phyloP scores from a whole-genome alignment of 2,113 vertebrate species.

The Tragulus kanchil region DNA sequence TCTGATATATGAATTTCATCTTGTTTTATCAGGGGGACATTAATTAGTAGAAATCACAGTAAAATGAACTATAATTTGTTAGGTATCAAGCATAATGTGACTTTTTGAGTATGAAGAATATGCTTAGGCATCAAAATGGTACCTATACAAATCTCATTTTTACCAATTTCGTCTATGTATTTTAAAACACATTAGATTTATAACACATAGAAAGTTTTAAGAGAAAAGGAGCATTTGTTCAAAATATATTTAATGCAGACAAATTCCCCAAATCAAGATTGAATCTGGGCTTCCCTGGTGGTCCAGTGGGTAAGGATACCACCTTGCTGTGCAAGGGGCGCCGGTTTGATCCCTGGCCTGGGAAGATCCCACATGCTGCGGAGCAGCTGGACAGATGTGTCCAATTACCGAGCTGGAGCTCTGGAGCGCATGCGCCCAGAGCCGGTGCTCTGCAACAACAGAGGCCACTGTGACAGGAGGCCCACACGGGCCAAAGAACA shows the following conservation, averaged over 20 bases:
- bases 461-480: no score
- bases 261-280: not conserved
- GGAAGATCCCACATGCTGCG: no score
- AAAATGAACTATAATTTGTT: not conserved
- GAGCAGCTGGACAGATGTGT: no score
- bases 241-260: conserved; percentile 14
- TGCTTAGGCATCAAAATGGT: not conserved
- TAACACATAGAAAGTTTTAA: conserved; percentile 1
- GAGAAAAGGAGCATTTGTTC: not conserved
- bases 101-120: not conserved
- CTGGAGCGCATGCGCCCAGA: no score
- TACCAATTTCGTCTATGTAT: not conserved
- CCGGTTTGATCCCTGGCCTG: no score
- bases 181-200: not conserved
- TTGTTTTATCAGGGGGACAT: conserved; percentile 21
- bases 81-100: not conserved
- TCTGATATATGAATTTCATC: not conserved
- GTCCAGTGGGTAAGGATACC: no score
- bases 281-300: no score
- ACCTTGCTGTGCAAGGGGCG: no score
- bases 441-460: no score
- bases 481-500: no score
- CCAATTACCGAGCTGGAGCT: no score
- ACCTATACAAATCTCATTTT: not conserved
- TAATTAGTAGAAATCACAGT: not conserved